These are phyloP conservation scores for Eristalis pertinax DNA, from an alignment of 2,888 invertebrate species.

Conservation along the genomic window DNA sequence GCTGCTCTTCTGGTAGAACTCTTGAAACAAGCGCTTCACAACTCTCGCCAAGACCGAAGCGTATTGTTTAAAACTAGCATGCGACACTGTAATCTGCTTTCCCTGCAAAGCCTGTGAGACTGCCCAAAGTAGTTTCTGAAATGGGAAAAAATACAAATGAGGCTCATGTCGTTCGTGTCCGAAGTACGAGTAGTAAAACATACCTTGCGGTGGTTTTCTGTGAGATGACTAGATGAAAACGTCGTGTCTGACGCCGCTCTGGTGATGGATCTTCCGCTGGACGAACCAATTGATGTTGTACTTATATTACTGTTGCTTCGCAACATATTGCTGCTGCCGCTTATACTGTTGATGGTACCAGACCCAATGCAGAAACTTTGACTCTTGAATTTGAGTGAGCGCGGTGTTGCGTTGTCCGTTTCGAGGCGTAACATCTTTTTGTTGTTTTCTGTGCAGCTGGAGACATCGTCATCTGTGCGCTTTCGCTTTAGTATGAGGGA, in stretches of 20 bases:
- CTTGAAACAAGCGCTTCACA: conserved; percentile 85
- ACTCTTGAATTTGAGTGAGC: conserved; percentile 80
- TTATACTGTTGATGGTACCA: conserved; percentile 75
- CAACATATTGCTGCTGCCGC: conserved; percentile 68
- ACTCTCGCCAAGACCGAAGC: conserved; percentile 87
- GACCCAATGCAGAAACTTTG: conserved; percentile 81
- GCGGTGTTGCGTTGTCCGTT: conserved; percentile 76
- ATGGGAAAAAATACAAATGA: not conserved
- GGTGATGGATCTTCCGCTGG: conserved; percentile 57
- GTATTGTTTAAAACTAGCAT: conserved; percentile 87
- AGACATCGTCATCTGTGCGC: conserved; percentile 75
- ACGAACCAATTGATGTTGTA: conserved; percentile 4
- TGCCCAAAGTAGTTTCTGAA: conserved; percentile 89
- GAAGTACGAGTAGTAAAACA: not conserved
- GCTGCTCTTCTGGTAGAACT: conserved; percentile 83
- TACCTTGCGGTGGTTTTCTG: conserved; percentile 80
- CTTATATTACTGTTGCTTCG: conserved; percentile 64
- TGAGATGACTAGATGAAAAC: conserved; percentile 73
- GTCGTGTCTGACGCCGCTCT: conserved; percentile 72
- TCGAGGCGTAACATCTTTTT: conserved; percentile 74
- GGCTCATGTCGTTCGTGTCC: not conserved
- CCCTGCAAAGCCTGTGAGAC: conserved; percentile 89
- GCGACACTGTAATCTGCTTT: conserved; percentile 86
- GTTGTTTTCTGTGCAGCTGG: conserved; percentile 75
- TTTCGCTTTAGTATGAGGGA: conserved; percentile 77